Base-by-base conservation (phyloP, 2,888 invertebrate species). In the Omphaloscelis lunosa region DNA sequence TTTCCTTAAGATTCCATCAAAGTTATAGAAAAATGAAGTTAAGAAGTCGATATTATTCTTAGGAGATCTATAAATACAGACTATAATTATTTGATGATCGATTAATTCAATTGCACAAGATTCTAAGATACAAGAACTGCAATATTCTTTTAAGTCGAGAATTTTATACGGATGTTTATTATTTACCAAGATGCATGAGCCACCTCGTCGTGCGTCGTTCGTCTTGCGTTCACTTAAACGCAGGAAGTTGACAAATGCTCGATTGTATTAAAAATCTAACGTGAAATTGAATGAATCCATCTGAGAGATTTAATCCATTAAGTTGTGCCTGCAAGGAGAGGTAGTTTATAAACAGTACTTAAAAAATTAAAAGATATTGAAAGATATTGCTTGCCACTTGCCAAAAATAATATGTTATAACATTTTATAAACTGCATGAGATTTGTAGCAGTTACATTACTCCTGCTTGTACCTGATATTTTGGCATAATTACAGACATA, bases 401-500 rank as follows among this genome's bases (percentile, higher is more conserved):
- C 63, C 34, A 17, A 17, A 29, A 29, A n/a, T 20, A 20, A n/a
- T n/a, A 56, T 56, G 12, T 56, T n/a, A 56, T n/a, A 39, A 34
- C 41, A 41, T 45, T 56, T 15, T 17, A 15, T 81, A 15, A 17
- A 23, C 29, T 75, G 6, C n/a, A 41, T 65, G 20, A 76, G 12
- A 56, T 72, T 56, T 51, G 29, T 61, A 51, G n/a, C 34, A 17
- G 1, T 63, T 34, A 23, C 15, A 53, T 15, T 67, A 67, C 61
- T 71, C 15, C 15, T 67, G 48, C 8, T 34, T 80, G 72, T 79
- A 79, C 66, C 79, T 79, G 72, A 72, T 62, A 56, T 61, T 15
- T 75, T 70, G 69, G 61, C 34, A 34, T 34, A 34, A 34, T 34
- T n/a, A n/a, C n/a, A n/a, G n/a, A n/a, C 41, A 53, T 58, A 39